Evolutionary conservation across 2,797 vertebrate genomes (phyloP).

Genomic region (Hephaestus fuliginosus): DNA sequence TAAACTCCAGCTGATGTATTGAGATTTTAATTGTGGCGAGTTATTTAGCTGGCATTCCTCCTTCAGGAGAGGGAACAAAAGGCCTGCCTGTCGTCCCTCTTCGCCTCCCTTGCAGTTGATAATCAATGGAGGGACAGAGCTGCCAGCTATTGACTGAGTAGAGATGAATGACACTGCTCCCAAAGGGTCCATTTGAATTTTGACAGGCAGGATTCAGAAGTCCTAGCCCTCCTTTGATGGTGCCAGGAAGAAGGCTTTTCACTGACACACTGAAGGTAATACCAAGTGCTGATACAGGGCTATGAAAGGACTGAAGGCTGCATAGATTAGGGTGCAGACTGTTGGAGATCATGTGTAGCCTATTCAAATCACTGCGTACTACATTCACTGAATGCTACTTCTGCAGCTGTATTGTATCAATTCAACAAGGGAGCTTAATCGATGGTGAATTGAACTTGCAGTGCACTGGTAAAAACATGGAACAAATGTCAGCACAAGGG

Average conservation of each 20-base stretch:
- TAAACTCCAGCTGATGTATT: constrained; percentile 81
- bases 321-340: constrained; percentile 65
- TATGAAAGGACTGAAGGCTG: constrained; percentile 46
- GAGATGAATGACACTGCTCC: constrained; percentile 83
- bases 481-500: constrained; percentile 43
- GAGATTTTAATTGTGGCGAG: constrained; percentile 81
- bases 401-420: constrained; percentile 40
- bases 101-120: constrained; percentile 74
- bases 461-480: neutral
- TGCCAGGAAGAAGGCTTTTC: constrained; percentile 72
- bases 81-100: constrained; percentile 66
- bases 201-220: constrained; percentile 80
- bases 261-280: constrained; percentile 68
- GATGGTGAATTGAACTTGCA: constrained; percentile 40
- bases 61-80: constrained; percentile 79
- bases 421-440: constrained; percentile 23
- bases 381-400: constrained; percentile 40
- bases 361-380: constrained; percentile 60
- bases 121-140: constrained; percentile 80
- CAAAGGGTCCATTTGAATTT: constrained; percentile 79
- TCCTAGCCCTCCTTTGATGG: constrained; percentile 71
- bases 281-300: constrained; percentile 72
- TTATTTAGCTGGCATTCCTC: constrained; percentile 71
- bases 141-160: constrained; percentile 83
- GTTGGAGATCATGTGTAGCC: constrained; percentile 63